phyloP scores from a whole-genome alignment of 1,140 invertebrate genomes.

The Coenobita brevimanus region DNA sequence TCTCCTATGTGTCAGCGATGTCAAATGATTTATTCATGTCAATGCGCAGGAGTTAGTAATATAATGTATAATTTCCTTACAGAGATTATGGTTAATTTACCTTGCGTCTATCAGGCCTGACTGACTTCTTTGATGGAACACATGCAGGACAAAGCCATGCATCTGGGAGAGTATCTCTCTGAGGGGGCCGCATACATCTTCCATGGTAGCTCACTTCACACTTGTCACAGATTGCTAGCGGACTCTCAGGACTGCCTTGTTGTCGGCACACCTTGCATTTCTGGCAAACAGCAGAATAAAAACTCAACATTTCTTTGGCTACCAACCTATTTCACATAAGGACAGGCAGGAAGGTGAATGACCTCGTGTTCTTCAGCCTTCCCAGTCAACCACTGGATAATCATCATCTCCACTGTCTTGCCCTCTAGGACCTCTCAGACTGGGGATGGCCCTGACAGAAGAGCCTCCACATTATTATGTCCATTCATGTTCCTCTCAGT shows the following conservation, averaged over 20 bases:
- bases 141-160: constrained; percentile 75
- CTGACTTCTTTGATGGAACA: constrained; percentile 37
- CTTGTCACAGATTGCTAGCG: constrained; percentile 74
- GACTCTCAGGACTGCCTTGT: constrained; percentile 72
- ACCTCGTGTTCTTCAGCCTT: no score
- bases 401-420: no score
- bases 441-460: no score
- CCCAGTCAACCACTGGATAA: no score
- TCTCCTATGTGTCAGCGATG: no score
- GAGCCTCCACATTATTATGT: no score
- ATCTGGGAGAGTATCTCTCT: constrained; percentile 73
- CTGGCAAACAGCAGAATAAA: constrained; percentile 69
- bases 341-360: no score
- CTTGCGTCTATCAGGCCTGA: constrained; percentile 4
- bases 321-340: background rate
- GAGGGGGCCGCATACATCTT: constrained; percentile 74
- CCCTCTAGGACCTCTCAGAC: no score
- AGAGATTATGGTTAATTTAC: background rate
- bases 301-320: background rate
- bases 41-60: no score
- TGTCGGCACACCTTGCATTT: constrained; percentile 75
- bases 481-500: no score
- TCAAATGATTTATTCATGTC: no score
- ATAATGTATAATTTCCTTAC: no score
- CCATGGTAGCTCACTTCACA: constrained; percentile 75